These are phyloP conservation scores for Baryphthengus martii DNA, from an alignment of 2,113 vertebrate species.

Conservation along the genomic window DNA sequence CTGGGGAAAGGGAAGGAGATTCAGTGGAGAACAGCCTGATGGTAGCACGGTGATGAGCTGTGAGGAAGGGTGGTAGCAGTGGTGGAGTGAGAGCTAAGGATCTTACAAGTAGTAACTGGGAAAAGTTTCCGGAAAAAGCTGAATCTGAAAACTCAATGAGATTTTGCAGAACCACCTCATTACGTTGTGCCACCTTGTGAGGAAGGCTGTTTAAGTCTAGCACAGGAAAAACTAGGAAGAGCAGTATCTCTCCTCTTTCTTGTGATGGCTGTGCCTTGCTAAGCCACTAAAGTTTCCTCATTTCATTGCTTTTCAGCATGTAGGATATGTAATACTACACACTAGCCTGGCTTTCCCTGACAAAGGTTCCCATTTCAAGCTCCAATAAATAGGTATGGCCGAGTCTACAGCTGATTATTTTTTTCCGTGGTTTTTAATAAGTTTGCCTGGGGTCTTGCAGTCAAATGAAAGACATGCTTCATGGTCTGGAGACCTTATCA, in stretches of 20 bases:
- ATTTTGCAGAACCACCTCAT: not conserved
- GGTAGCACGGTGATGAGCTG: not conserved
- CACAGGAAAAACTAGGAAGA: not conserved
- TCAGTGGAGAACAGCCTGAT: not conserved
- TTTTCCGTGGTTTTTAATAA: not conserved
- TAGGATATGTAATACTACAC: not conserved
- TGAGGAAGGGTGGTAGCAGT: not conserved
- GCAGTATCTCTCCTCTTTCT: not conserved
- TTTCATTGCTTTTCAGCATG: not conserved
- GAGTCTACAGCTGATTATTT: not conserved
- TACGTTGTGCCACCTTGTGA: fast-evolving
- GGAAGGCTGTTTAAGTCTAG: not conserved
- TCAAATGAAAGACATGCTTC: not conserved
- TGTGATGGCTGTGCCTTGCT: not conserved
- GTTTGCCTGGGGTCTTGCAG: not conserved
- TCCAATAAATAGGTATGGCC: not conserved
- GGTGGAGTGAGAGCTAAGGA: not conserved
- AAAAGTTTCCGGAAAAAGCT: not conserved
- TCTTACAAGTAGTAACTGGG: not conserved
- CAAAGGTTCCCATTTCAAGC: not conserved
- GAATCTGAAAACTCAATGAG: not conserved
- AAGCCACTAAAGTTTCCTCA: not conserved
- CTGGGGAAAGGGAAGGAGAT: not conserved
- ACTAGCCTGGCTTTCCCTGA: not conserved
- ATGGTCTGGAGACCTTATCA: not conserved